A percentile compares a stretch with the other conserved stretches of the same genome.
Conservation (phyloP, 2,113 vertebrate genomes). For the Grallaria varia region DNA sequence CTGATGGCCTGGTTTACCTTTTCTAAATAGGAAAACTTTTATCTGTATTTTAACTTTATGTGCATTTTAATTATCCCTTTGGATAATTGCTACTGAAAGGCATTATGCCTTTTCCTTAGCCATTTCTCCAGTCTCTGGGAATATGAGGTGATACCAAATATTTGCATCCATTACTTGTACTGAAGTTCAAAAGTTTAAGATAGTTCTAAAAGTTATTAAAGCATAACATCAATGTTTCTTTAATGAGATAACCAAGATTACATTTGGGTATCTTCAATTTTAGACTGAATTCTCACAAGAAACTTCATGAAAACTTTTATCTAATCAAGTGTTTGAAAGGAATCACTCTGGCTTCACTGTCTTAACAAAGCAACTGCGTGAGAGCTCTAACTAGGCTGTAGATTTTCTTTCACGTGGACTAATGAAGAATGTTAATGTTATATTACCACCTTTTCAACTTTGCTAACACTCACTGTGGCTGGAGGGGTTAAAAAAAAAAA, state of each 20-base stretch:
- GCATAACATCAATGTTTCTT: neutral
- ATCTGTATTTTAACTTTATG: neutral
- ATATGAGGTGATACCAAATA: neutral
- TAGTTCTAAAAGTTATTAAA: neutral
- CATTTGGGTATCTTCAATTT: neutral
- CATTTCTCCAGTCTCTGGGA: neutral
- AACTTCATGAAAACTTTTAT: neutral
- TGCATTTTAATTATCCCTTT: neutral
- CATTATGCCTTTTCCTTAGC: neutral
- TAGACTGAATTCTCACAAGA: neutral
- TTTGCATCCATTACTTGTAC: neutral
- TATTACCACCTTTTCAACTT: neutral
- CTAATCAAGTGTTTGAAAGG: neutral
- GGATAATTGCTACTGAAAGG: neutral
- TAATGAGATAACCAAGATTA: rapidly evolving
- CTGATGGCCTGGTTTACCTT: neutral
- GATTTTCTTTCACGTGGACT: neutral
- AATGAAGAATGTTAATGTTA: neutral
- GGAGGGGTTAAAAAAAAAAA: too few species aligned
- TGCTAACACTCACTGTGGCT: neutral
- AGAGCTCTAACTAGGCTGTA: neutral
- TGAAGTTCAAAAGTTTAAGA: neutral
- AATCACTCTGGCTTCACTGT: neutral
- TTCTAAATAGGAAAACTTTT: neutral
- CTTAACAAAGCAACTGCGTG: neutral